Evolutionary conservation across 1,140 invertebrate species (phyloP), one percentile per base, ranked within the genome.

Genomic region (Harlomillsia oculata): DNA sequence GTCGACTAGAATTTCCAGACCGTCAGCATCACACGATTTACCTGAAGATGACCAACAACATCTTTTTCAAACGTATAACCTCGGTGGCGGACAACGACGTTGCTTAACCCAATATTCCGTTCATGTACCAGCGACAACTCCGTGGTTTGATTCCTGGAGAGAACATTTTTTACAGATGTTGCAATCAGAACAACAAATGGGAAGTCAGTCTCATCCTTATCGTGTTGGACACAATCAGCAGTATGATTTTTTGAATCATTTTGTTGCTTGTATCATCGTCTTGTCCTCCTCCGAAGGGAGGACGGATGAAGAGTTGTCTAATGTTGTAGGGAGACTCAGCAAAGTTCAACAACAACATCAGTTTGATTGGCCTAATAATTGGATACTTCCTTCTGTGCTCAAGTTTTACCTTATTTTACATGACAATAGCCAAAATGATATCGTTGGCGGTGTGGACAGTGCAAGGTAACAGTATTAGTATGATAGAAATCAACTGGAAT

Each of bases 91-190:
- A n/a, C n/a, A n/a, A n/a, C n/a, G n/a, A n/a, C n/a, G n/a, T n/a
- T n/a, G n/a, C n/a, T n/a, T n/a, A n/a, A n/a, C 44, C 2, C 49
- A 55, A 13, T 63, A 74, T 67, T 71, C 76, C 53, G 68, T 85
- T 39, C 77, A 83, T 63, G 74, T 88, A 52, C 86, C 86, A 63
- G 77, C 78, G 21, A 76, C 80, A 3, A 85, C 88, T 28, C 87
- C 90, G n/a, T 97, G 93, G 93, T 97, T 89, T 76, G 91, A 96
- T 70, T 78, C 83, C n/a, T 97, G 91, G 87, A 78, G 91, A 67
- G 87, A 94, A 67, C 85, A 82, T 25, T 96, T 95, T 72, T 76
- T 95, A 18, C 53, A 56, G n/a, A n/a, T n/a, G 21, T 44, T 60
- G 21, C 41, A 63, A 29, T 60, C 59, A 5, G 61, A 56, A 16